Conservation (phyloP, 2,113 vertebrate species). For the Eolophus roseicapilla region DNA sequence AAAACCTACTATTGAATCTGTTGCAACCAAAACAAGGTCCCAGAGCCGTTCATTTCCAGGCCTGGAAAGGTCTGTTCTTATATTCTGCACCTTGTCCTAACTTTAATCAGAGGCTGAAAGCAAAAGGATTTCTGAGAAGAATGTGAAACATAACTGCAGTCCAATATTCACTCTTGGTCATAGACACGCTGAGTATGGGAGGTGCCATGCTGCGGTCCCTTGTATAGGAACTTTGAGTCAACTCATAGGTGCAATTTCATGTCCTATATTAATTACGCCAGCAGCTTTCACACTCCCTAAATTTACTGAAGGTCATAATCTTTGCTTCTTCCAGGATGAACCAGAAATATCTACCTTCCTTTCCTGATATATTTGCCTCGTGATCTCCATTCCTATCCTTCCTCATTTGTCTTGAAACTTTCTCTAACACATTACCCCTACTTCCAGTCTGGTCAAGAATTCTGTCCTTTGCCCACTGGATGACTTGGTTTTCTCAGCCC, state of each 20-base stretch:
- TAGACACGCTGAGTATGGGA: neutral
- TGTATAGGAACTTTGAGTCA: neutral
- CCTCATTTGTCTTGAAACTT: neutral
- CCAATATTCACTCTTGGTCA: neutral
- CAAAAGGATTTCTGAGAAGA: neutral
- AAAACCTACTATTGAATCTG: neutral
- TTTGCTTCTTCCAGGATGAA: neutral
- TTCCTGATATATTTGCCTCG: neutral
- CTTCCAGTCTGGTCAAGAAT: neutral
- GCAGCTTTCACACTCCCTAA: neutral
- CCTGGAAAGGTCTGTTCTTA: neutral
- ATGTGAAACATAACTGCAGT: neutral
- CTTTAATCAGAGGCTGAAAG: neutral
- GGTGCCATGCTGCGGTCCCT: neutral
- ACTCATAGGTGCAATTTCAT: neutral
- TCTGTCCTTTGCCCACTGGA: neutral
- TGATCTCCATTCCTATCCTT: neutral
- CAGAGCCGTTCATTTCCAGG: neutral
- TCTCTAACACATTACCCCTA: neutral
- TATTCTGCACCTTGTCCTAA: neutral
- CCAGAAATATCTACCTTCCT: neutral
- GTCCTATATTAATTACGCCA: neutral
- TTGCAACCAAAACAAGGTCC: neutral
- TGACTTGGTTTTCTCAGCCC: neutral
- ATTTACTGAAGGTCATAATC: neutral